These are phyloP conservation scores for Antrozous pallidus DNA, from an alignment of 2,797 vertebrate species.

Conservation along the genomic window DNA sequence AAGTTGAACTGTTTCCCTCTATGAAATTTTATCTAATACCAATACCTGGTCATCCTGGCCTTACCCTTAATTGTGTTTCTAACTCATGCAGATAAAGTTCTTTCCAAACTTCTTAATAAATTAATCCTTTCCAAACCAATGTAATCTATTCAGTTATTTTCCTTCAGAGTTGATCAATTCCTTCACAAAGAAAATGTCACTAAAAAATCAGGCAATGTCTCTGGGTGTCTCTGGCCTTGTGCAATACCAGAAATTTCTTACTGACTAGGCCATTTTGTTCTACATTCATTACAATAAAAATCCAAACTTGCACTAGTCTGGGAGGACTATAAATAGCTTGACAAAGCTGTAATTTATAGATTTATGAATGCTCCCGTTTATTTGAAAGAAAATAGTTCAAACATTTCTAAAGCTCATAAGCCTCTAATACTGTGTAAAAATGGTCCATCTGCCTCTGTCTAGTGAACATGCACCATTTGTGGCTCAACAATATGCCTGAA, in stretches of 20 bases:
- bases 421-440: neutral
- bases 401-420: neutral
- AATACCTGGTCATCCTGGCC: neutral
- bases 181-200: neutral
- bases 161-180: neutral
- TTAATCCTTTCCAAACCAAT: slow-evolving; percentile 12
- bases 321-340: neutral
- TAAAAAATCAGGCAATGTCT: neutral
- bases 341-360: neutral
- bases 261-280: neutral
- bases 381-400: slow-evolving; percentile 4
- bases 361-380: neutral
- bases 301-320: neutral
- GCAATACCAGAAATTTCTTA: neutral
- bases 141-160: neutral
- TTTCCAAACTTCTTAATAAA: slow-evolving; percentile 1
- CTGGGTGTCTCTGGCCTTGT: neutral
- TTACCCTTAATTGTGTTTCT: neutral
- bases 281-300: neutral
- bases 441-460: neutral
- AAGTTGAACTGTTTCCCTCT: neutral
- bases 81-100: neutral
- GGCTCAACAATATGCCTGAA: neutral
- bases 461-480: neutral
- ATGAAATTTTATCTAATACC: neutral